Evolutionary conservation across 1,140 invertebrate species (phyloP).

Genomic region (Drosophila ohnishii): DNA sequence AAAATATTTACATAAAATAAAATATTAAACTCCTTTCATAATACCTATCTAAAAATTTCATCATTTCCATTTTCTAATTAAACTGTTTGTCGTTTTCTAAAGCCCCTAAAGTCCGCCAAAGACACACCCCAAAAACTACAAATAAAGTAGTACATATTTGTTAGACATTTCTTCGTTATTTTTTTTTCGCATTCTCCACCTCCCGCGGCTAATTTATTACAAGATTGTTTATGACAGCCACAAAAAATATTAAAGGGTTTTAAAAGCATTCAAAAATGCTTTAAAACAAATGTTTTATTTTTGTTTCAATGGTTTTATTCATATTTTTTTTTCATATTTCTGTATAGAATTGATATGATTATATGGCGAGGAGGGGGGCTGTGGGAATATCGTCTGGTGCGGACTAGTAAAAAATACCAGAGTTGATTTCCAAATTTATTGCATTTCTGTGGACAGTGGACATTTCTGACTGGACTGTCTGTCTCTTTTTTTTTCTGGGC

Average conservation of each 20-base stretch:
- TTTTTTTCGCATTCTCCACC: slow-evolving; percentile 6
- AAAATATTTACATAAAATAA: neutral
- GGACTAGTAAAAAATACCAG: slow-evolving; percentile 55
- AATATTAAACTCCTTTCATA: neutral
- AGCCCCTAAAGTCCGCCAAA: slow-evolving; percentile 8
- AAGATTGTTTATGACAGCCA: slow-evolving; percentile 78
- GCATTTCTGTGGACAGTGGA: slow-evolving; percentile 70
- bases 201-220: slow-evolving; percentile 68
- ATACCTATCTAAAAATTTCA: neutral
- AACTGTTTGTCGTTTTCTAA: neutral
- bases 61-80: slow-evolving; percentile 11
- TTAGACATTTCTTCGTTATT: neutral
- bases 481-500: slow-evolving; percentile 40
- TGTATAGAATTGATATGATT: slow-evolving; percentile 2
- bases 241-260: slow-evolving; percentile 76
- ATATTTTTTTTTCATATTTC: slow-evolving; percentile 21
- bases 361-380: slow-evolving; percentile 6
- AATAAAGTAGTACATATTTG: slow-evolving; percentile 2
- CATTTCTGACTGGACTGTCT: slow-evolving; percentile 54
- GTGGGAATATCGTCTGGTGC: slow-evolving; percentile 28
- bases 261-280: slow-evolving; percentile 66
- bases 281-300: slow-evolving; percentile 64
- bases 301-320: slow-evolving; percentile 10
- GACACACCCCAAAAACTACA: slow-evolving; percentile 28
- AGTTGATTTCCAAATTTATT: slow-evolving; percentile 77